These are phyloP conservation scores for Calliopum simillimum DNA, from an alignment of 2,888 invertebrate genomes.

Conservation along the genomic window DNA sequence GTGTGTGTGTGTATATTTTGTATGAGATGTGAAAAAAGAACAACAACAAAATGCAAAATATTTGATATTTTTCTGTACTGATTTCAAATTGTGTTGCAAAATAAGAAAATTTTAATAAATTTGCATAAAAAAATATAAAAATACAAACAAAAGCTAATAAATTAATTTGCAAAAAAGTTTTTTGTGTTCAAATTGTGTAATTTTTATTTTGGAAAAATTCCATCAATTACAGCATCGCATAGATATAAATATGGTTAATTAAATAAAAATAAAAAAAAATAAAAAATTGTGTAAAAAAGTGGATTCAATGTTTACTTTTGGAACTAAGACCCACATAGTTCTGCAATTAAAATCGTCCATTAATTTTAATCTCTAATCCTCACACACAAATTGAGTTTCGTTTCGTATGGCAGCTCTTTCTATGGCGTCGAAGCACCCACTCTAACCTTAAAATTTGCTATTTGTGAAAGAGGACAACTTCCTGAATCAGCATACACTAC, in stretches of 20 bases:
- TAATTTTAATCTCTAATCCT: background rate
- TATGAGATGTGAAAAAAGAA: no score
- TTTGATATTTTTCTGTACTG: background rate
- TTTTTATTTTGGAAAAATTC: background rate
- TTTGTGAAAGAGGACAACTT: background rate
- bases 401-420: background rate
- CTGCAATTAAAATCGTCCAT: background rate
- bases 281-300: background rate
- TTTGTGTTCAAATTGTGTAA: background rate
- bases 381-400: background rate
- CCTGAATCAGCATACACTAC: background rate
- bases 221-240: background rate
- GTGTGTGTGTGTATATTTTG: constrained; percentile 10
- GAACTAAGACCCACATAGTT: background rate
- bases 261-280: background rate
- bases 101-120: background rate
- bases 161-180: background rate
- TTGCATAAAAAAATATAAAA: no score
- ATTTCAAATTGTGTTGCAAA: background rate
- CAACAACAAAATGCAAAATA: no score
- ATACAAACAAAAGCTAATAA: background rate
- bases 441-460: background rate
- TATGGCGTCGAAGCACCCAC: constrained; percentile 7
- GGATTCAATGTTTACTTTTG: background rate
- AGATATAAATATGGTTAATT: no score